phyloP scores from a whole-genome alignment of 2,797 vertebrate species.

The Pangasius krempfi region DNA sequence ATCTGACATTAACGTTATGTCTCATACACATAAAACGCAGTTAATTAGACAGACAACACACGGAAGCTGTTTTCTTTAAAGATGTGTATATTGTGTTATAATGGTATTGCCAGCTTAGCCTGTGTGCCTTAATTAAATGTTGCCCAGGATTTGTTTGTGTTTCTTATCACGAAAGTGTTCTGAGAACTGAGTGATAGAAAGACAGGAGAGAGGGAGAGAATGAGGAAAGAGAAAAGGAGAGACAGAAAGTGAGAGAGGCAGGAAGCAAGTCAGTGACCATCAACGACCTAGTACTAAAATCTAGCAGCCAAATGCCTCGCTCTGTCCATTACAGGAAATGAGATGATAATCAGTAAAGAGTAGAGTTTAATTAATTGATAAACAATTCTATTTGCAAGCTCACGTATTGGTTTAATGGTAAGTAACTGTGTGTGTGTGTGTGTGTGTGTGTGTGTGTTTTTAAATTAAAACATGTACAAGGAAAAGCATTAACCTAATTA shows the following conservation, averaged over 20 bases:
- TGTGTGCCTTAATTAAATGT: constrained; percentile 53
- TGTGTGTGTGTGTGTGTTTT: not conserved
- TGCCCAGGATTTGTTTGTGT: constrained; percentile 50
- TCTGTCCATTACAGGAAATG: constrained; percentile 24
- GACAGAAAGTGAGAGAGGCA: not conserved
- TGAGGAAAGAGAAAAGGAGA: not conserved
- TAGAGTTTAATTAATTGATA: constrained; percentile 29
- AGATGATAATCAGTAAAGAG: constrained; percentile 22
- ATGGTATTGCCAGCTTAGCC: constrained; percentile 23
- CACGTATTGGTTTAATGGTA: not conserved
- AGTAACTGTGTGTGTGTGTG: not conserved
- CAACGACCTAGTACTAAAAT: constrained; percentile 13
- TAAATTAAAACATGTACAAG: not conserved
- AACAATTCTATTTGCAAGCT: constrained; percentile 12
- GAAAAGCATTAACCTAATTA: not conserved
- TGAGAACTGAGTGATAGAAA: constrained; percentile 45
- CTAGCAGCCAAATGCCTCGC: constrained; percentile 6
- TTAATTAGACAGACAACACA: constrained; percentile 27
- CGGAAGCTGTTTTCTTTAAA: constrained; percentile 8
- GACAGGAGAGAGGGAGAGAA: constrained; percentile 37
- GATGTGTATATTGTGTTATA: constrained; percentile 45
- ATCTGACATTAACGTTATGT: not conserved
- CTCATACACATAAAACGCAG: not conserved
- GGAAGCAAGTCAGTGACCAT: not conserved
- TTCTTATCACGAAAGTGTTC: constrained; percentile 52